phyloP scores from a whole-genome alignment of 2,888 invertebrate species.

The Siphlonurus alternatus region DNA sequence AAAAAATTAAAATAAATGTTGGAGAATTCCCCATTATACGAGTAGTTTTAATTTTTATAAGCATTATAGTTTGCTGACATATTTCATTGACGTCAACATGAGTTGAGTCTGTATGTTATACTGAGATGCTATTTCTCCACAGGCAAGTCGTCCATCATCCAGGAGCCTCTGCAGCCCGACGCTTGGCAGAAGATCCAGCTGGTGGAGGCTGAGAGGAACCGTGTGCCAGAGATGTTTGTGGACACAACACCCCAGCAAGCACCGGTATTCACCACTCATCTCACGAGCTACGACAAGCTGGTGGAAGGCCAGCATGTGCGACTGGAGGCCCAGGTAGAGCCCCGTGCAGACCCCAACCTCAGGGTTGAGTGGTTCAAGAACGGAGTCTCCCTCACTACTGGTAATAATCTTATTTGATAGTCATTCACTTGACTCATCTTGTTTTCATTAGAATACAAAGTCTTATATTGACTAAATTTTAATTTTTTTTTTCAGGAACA shows the following conservation, averaged over 20 bases:
- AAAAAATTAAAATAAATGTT: too few relatives aligned
- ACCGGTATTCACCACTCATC: slow-evolving; percentile 88
- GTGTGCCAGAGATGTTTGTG: slow-evolving; percentile 73
- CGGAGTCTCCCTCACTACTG: slow-evolving; percentile 68
- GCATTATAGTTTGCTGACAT: too few relatives aligned
- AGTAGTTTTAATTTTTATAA: too few relatives aligned
- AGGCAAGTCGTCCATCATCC: slow-evolving; percentile 57
- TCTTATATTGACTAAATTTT: background rate
- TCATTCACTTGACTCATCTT: background rate
- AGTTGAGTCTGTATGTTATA: too few relatives aligned
- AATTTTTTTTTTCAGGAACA: slow-evolving; percentile 28
- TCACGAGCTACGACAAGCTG: slow-evolving; percentile 66
- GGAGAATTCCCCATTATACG: too few relatives aligned
- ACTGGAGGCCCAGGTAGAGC: slow-evolving; percentile 80
- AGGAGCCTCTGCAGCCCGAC: slow-evolving; percentile 75
- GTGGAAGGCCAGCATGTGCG: slow-evolving; percentile 75
- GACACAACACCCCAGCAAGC: slow-evolving; percentile 76
- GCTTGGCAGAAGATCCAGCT: slow-evolving; percentile 83
- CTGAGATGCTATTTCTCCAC: too few relatives aligned
- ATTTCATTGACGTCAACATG: too few relatives aligned
- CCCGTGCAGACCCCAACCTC: slow-evolving; percentile 72
- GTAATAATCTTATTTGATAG: slow-evolving; percentile 21
- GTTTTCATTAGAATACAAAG: background rate
- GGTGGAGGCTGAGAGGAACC: slow-evolving; percentile 70
- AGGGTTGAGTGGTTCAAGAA: slow-evolving; percentile 88